A percentile compares a stretch with the other conserved stretches of the same genome.
These are phyloP conservation scores for Achroia grisella DNA, from an alignment of 1,140 invertebrate genomes.

Conservation along the genomic window DNA sequence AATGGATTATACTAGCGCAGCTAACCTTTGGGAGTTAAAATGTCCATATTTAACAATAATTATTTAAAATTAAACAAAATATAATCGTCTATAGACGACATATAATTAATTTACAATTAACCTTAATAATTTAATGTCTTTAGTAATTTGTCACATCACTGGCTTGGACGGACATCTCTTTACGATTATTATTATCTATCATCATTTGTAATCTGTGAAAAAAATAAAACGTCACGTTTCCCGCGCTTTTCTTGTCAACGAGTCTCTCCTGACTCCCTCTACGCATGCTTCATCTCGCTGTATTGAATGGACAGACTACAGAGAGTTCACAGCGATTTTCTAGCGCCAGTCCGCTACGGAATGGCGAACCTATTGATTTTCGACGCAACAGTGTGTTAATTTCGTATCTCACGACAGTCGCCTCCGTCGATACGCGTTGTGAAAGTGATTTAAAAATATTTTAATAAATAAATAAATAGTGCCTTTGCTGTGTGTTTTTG, in stretches of 20 bases:
- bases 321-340: constrained; percentile 14
- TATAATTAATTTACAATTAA: too few species aligned
- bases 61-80: too few species aligned
- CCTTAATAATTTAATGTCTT: too few species aligned
- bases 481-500: constrained; percentile 44
- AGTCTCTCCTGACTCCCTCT: constrained; percentile 27
- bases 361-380: constrained; percentile 55
- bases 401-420: constrained; percentile 28
- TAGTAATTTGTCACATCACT: too few species aligned
- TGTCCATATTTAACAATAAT: too few species aligned
- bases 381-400: constrained; percentile 37
- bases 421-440: constrained; percentile 32
- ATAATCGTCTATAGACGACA: too few species aligned
- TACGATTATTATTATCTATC: too few species aligned
- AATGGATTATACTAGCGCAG: too few species aligned
- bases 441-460: constrained; percentile 21
- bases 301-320: constrained; percentile 56
- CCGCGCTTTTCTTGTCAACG: constrained; percentile 41
- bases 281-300: constrained; percentile 48
- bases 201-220: constrained; percentile 13
- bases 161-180: too few species aligned
- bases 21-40: too few species aligned
- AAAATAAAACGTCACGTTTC: constrained; percentile 55
- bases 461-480: constrained; percentile 33
- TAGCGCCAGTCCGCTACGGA: constrained; percentile 23